phyloP scores from a whole-genome alignment of 2,888 invertebrate genomes.

The Ornithoptera alexandrae region DNA sequence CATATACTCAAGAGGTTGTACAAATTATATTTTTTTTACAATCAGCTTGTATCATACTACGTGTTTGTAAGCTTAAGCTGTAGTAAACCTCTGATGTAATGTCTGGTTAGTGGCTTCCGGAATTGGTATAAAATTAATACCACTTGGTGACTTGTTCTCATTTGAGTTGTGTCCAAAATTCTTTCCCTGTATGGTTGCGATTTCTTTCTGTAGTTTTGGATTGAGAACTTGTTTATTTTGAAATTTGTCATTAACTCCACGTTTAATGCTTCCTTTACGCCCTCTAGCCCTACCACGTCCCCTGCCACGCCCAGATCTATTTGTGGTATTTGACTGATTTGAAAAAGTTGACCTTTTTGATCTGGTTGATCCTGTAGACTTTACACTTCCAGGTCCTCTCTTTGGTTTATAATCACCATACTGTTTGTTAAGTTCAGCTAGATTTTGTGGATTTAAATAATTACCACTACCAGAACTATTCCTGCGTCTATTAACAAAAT shows the following conservation, averaged over 20 bases:
- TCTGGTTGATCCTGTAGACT: conserved; percentile 66
- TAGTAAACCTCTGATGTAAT: conserved; percentile 72
- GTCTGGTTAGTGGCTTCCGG: conserved; percentile 59
- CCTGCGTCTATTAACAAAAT: conserved; percentile 63
- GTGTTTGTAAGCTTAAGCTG: conserved; percentile 37
- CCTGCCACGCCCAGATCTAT: conserved; percentile 48
- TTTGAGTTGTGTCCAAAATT: conserved; percentile 41
- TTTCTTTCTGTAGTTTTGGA: conserved; percentile 68
- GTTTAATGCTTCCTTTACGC: conserved; percentile 52
- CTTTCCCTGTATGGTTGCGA: conserved; percentile 71
- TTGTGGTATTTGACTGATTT: conserved; percentile 53
- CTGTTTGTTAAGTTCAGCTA: conserved; percentile 65
- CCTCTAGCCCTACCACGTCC: conserved; percentile 43
- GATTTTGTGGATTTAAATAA: conserved; percentile 63
- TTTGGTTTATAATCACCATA: conserved; percentile 59
- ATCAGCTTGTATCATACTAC: too few relatives aligned
- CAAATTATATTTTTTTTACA: too few relatives aligned
- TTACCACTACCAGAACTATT: conserved; percentile 66
- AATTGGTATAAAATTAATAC: conserved; percentile 35
- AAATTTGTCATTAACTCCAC: conserved; percentile 64
- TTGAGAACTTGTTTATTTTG: conserved; percentile 65
- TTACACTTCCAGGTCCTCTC: conserved; percentile 68
- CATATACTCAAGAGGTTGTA: too few relatives aligned
- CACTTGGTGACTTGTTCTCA: conserved; percentile 45
- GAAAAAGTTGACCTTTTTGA: conserved; percentile 58